Evolutionary conservation across 2,113 vertebrate genomes (phyloP), one percentile per base, ranked within the genome.

Genomic region (Pelecanoides urinatrix): DNA sequence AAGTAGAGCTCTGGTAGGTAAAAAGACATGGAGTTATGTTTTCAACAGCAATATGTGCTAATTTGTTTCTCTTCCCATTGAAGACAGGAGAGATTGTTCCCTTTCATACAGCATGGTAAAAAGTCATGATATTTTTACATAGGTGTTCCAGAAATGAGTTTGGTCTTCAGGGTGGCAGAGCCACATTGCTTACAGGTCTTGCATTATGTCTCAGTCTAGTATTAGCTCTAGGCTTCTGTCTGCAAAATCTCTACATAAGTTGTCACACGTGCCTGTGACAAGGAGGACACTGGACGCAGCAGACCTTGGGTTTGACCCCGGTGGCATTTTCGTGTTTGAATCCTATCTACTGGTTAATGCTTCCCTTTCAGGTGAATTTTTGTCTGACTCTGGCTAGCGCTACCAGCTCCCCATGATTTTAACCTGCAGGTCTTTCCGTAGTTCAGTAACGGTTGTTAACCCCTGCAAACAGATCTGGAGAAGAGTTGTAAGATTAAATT

Each of bases 231-330:
- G 40, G 9, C 21, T 80, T 29, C 50, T 84, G 25, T 42, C 29
- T 65, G 13, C 10, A 34, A 42, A 12, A 26, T 61, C 26, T 6
- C 47, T 25, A 1, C 1, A 0, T 45, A 29, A 55, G 15, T 10
- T 84, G 29, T 76, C 59, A 13, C 22, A 8, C 1, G 0, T 72
- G 27, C 27, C 14, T 22, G 16, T 80, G 49, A 59, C 63, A 40
- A 20, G 1, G 3, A 76, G 36, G 11, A 17, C 25, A 7, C 34
- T 23, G 42, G 20, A 13, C 70, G 36, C 4, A 6, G 59, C 29
- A 76, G 36, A 38, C 15, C 18, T 84, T 44, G 30, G 7, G 10
- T 72, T 74, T 59, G 32, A 45, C 50, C 3, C 12, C 5, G 1
- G 45, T 49, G 40, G 4, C 14, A 27, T 70, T 74, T 92, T 77